These are phyloP conservation scores for Borostomias antarcticus DNA, from an alignment of 2,797 vertebrate species.

Conservation along the genomic window DNA sequence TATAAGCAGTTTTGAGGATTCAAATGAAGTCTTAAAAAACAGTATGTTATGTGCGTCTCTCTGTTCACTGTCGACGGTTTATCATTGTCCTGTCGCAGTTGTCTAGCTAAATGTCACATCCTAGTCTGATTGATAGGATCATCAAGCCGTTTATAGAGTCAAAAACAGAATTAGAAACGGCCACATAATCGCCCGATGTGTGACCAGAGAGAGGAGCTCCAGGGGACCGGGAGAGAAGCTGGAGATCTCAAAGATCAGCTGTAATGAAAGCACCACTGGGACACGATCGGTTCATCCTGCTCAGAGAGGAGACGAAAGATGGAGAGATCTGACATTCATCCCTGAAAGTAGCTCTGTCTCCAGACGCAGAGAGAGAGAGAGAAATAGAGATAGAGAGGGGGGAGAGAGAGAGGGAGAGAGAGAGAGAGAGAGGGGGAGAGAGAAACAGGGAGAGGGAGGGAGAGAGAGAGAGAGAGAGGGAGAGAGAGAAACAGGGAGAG, in stretches of 20 bases:
- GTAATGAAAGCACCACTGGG: not conserved
- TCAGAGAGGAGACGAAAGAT: not conserved
- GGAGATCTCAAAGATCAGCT: not conserved
- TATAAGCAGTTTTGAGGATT: no score
- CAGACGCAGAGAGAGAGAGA: not conserved
- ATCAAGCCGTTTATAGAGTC: not conserved
- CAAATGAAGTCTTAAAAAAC: no score
- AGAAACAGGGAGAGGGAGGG: not conserved
- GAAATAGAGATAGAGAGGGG: not conserved
- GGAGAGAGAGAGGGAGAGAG: not conserved
- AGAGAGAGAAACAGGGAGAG: not conserved
- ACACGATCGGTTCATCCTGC: not conserved
- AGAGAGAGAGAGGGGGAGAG: not conserved
- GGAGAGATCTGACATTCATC: not conserved
- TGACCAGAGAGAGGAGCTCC: not conserved
- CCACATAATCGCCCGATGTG: not conserved
- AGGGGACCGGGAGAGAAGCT: not conserved
- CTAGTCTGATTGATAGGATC: not conserved
- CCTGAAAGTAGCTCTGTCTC: not conserved
- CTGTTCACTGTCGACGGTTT: not conserved
- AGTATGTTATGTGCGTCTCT: not conserved
- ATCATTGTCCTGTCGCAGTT: not conserved
- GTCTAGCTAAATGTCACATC: constrained; percentile 5
- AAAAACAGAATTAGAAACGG: not conserved
- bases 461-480: not conserved